A percentile compares a stretch with the other conserved stretches of the same genome.
These are phyloP conservation scores for Plecturocebus donacophilus DNA, from an alignment of 2,113 vertebrate species.

Conservation along the genomic window DNA sequence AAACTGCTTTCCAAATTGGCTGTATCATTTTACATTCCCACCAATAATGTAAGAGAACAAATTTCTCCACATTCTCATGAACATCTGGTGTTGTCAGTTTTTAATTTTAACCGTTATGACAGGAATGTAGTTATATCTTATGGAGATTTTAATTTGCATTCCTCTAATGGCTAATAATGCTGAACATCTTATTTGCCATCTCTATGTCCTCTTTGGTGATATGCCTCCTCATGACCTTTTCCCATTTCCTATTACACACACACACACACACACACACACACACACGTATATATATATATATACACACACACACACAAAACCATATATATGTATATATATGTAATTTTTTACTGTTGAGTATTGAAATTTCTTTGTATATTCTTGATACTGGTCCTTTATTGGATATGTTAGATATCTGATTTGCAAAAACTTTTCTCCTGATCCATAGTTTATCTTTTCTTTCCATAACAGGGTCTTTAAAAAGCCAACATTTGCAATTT, in stretches of 20 bases:
- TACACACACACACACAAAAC: no score
- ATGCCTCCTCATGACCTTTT: background rate
- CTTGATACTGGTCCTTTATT: background rate
- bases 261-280: no score
- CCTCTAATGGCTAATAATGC: background rate
- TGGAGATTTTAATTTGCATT: background rate
- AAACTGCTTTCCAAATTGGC: background rate
- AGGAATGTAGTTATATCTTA: background rate
- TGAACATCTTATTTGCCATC: background rate
- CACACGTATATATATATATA: no score
- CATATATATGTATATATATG: background rate
- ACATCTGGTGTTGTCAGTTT: background rate
- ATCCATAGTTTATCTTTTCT: background rate
- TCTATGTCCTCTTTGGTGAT: background rate
- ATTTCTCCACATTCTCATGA: background rate
- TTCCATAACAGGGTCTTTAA: background rate
- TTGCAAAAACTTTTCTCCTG: background rate
- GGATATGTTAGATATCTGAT: background rate
- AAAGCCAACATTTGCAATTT: background rate
- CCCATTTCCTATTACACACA: background rate
- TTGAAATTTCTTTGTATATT: background rate
- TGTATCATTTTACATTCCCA: background rate
- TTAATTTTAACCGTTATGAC: background rate
- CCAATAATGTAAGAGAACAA: background rate
- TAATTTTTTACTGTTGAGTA: background rate